Percentiles rank a stretch among this genome's conserved stretches.
phyloP scores from a whole-genome alignment of 2,888 invertebrate species.

The Mythimna lalbum region DNA sequence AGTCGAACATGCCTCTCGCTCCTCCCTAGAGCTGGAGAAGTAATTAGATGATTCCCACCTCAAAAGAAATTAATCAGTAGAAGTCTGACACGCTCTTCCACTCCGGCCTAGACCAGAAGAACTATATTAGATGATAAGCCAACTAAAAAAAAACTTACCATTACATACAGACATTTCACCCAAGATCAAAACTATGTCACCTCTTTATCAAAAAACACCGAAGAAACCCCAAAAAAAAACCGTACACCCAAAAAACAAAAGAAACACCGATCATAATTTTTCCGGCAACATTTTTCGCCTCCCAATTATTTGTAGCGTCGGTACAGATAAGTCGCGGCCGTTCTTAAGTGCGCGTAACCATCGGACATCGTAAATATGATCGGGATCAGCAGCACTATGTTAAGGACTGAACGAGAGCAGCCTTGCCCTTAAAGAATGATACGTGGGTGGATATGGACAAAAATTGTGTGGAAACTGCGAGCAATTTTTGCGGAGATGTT shows the following conservation, averaged over 20 bases:
- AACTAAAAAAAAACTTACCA: too few relatives aligned
- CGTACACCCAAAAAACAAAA: conserved; percentile 45
- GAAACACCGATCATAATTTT: conserved; percentile 50
- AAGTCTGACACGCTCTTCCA: too few relatives aligned
- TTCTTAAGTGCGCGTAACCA: conserved; percentile 67
- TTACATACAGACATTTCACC: not conserved
- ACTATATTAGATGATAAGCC: too few relatives aligned
- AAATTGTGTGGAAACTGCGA: conserved; percentile 16
- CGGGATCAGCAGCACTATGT: conserved; percentile 80
- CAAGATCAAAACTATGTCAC: not conserved
- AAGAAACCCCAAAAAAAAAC: conserved; percentile 17
- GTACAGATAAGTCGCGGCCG: conserved; percentile 67
- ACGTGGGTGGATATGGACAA: conserved; percentile 56
- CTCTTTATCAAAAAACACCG: not conserved
- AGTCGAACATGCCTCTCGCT: too few relatives aligned
- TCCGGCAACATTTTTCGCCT: conserved; percentile 55
- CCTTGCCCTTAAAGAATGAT: conserved; percentile 57
- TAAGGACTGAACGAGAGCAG: conserved; percentile 74
- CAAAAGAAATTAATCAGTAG: too few relatives aligned
- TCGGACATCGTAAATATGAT: conserved; percentile 82
- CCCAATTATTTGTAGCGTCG: conserved; percentile 70
- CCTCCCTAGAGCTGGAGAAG: too few relatives aligned
- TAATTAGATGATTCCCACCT: too few relatives aligned
- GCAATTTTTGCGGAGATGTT: conserved; percentile 10
- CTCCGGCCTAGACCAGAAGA: too few relatives aligned